A percentile compares a stretch with the other conserved stretches of the same genome.
These are phyloP conservation scores for Ochropleura leucogaster DNA, from an alignment of 2,888 invertebrate genomes.

Conservation along the genomic window DNA sequence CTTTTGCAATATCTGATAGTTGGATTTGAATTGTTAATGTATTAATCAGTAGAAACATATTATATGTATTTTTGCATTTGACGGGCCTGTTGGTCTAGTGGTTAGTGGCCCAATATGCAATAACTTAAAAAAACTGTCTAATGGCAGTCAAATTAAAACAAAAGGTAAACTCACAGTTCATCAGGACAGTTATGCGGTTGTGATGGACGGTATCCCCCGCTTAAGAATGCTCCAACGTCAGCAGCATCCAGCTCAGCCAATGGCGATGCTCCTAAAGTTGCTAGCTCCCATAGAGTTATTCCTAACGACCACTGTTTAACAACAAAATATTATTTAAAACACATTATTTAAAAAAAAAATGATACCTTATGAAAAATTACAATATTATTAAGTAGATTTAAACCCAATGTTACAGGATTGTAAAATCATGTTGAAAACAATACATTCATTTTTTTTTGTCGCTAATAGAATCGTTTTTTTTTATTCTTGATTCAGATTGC, in stretches of 20 bases:
- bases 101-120: too few relatives aligned
- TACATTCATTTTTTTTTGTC: too few relatives aligned
- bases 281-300: constrained; percentile 98
- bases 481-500: neutral
- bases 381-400: neutral
- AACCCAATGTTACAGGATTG: neutral
- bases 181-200: constrained; percentile 99
- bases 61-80: neutral
- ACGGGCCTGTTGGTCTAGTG: too few relatives aligned
- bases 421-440: neutral
- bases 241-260: constrained; percentile 97
- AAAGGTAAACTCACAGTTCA: constrained; percentile 94
- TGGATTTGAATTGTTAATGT: constrained; percentile 32
- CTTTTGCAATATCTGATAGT: constrained; percentile 28
- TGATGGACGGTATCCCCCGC: constrained; percentile 96
- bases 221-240: constrained; percentile 96
- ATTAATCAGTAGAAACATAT: neutral
- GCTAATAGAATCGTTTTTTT: neutral
- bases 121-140: neutral
- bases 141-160: neutral
- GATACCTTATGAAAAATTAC: neutral
- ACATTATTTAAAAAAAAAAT: neutral
- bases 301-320: constrained; percentile 96
- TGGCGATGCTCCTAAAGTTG: constrained; percentile 97
- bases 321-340: constrained; percentile 4